Percentiles rank a stretch among this genome's conserved stretches.
These are phyloP conservation scores for Naja naja DNA, from an alignment of 2,113 vertebrate species.

Conservation along the genomic window DNA sequence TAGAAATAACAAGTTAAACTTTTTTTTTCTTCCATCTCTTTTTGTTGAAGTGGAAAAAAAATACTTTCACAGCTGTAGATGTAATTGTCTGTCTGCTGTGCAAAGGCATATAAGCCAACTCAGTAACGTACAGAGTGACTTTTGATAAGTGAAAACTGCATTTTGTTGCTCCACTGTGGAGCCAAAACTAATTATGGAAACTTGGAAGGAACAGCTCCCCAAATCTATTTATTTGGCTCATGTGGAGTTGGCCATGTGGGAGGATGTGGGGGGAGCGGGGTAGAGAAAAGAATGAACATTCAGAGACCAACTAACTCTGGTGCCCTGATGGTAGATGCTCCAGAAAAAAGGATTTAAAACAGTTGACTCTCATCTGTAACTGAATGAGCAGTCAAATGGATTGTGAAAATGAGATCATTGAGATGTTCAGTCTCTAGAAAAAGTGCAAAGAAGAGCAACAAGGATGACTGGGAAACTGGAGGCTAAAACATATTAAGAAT, in stretches of 20 bases:
- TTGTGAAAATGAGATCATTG: neutral
- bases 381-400: neutral
- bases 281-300: neutral
- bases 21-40: neutral
- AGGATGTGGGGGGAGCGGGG: fast-evolving
- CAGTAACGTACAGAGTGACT: neutral
- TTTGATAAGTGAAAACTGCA: neutral
- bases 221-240: neutral
- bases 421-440: neutral
- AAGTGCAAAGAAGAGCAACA: neutral
- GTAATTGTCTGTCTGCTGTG: neutral
- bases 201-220: neutral
- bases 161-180: neutral
- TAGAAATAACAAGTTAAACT: neutral
- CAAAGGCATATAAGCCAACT: neutral
- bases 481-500: neutral
- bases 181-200: neutral
- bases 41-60: neutral
- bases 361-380: neutral
- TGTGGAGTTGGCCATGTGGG: neutral
- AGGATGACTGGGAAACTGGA: neutral
- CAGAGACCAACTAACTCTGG: neutral
- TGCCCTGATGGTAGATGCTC: neutral
- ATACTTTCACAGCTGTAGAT: neutral
- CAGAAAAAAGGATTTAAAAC: neutral